Conservation (phyloP, 2,113 vertebrate genomes). For the Toxostoma redivivum region DNA sequence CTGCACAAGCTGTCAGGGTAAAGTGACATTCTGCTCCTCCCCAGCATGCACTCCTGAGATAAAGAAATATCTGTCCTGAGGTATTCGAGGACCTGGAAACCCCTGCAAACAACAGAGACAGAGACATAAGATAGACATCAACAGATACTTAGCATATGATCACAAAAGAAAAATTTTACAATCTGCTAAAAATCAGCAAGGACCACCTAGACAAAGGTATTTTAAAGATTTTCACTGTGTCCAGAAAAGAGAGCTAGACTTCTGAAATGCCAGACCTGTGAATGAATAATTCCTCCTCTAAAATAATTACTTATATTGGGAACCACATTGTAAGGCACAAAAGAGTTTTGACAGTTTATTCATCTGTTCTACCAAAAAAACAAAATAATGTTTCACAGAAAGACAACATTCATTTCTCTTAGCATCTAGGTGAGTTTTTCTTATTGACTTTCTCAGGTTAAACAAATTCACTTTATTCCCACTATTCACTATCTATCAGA, state of each 20-base stretch:
- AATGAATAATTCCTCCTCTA: neutral
- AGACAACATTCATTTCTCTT: neutral
- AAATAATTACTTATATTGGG: neutral
- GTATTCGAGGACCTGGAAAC: neutral
- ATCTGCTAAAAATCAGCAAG: neutral
- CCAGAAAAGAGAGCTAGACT: neutral
- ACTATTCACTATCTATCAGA: neutral
- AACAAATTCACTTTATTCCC: neutral
- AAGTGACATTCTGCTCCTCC: neutral
- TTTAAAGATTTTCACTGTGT: neutral
- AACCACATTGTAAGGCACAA: constrained; percentile 19
- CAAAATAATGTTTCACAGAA: neutral
- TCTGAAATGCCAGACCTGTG: neutral
- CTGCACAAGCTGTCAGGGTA: neutral
- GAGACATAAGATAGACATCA: neutral
- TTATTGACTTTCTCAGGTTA: neutral
- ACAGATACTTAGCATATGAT: neutral
- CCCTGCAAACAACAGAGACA: neutral
- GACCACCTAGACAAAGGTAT: neutral
- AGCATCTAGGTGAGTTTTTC: neutral
- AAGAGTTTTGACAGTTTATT: constrained; percentile 29
- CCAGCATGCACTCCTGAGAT: neutral
- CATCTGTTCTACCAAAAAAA: neutral
- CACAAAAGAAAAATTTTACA: neutral
- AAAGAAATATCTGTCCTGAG: neutral